phyloP scores from a whole-genome alignment of 1,140 invertebrate genomes.

The Platyscapa corneri region DNA sequence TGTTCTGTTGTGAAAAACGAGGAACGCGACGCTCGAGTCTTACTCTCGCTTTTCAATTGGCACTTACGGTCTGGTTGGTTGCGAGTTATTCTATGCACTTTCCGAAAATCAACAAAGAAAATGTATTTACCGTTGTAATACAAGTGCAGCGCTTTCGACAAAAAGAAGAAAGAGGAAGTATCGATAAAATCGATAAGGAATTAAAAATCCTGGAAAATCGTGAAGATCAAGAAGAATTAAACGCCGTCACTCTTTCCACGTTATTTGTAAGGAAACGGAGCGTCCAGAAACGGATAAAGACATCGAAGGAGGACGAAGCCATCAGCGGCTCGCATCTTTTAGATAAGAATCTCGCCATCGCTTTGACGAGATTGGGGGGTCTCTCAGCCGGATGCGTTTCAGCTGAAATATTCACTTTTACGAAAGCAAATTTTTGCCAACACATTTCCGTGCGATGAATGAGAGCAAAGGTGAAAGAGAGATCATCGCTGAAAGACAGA shows the following conservation, averaged over 20 bases:
- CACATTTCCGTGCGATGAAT: not conserved
- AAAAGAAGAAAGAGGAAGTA: constrained; percentile 1
- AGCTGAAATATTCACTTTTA: constrained; percentile 35
- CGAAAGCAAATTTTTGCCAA: constrained; percentile 15
- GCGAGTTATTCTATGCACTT: not conserved
- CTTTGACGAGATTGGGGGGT: constrained; percentile 26
- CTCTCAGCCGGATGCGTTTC: constrained; percentile 9
- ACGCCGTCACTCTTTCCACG: not conserved
- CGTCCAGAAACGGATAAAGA: constrained; percentile 33
- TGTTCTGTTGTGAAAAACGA: too few relatives aligned
- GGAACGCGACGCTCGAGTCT: too few relatives aligned
- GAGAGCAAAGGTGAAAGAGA: constrained; percentile 15
- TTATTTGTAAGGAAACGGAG: constrained; percentile 25
- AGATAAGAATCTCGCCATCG: constrained; percentile 44
- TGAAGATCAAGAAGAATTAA: constrained; percentile 31
- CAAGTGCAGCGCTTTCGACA: not conserved
- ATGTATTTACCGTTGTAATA: not conserved
- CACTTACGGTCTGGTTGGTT: not conserved
- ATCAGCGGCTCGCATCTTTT: constrained; percentile 1
- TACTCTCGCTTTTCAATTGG: not conserved
- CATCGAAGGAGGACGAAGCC: not conserved
- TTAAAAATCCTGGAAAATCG: constrained; percentile 17
- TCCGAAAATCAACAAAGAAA: not conserved
- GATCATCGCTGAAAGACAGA: constrained; percentile 23
- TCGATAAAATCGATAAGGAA: constrained; percentile 22